Percentiles rank a stretch among this genome's conserved stretches.
These are phyloP conservation scores for Nasonia giraulti DNA, from an alignment of 1,140 invertebrate species.

Conservation along the genomic window DNA sequence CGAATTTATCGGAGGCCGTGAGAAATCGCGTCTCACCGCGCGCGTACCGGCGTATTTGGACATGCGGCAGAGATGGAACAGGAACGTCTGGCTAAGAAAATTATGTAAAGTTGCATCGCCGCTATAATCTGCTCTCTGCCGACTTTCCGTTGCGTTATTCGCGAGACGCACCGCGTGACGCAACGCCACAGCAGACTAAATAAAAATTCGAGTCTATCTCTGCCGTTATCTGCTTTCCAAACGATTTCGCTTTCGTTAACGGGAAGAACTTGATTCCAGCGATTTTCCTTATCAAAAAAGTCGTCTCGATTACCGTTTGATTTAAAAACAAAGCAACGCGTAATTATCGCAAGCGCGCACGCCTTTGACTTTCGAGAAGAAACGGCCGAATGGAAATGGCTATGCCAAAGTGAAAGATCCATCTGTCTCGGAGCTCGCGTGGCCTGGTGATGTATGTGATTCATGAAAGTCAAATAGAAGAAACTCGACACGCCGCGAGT, in stretches of 20 bases:
- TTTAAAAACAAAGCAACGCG: background rate
- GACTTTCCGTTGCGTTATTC: constrained; percentile 55
- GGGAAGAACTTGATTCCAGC: background rate
- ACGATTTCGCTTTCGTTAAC: background rate
- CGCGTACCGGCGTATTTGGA: constrained; percentile 55
- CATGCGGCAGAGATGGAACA: constrained; percentile 41
- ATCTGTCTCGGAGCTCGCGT: background rate
- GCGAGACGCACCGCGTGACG: constrained; percentile 53
- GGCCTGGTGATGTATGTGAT: constrained; percentile 22
- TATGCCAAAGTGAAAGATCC: background rate
- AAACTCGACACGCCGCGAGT: constrained; percentile 20
- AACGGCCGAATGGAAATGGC: background rate
- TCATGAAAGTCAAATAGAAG: constrained; percentile 40
- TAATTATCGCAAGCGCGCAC: background rate
- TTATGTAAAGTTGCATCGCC: constrained; percentile 66
- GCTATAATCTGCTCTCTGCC: constrained; percentile 43
- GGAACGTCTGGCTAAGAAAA: constrained; percentile 59
- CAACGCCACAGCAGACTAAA: background rate
- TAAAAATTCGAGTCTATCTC: background rate
- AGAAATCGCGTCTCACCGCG: constrained; percentile 57
- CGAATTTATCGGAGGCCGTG: constrained; percentile 58
- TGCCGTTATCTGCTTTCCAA: background rate
- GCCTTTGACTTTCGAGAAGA: background rate
- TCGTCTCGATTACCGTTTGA: background rate
- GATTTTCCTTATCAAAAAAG: background rate